These are phyloP conservation scores for Pteruthius melanotis DNA, from an alignment of 2,113 vertebrate species.

Conservation along the genomic window DNA sequence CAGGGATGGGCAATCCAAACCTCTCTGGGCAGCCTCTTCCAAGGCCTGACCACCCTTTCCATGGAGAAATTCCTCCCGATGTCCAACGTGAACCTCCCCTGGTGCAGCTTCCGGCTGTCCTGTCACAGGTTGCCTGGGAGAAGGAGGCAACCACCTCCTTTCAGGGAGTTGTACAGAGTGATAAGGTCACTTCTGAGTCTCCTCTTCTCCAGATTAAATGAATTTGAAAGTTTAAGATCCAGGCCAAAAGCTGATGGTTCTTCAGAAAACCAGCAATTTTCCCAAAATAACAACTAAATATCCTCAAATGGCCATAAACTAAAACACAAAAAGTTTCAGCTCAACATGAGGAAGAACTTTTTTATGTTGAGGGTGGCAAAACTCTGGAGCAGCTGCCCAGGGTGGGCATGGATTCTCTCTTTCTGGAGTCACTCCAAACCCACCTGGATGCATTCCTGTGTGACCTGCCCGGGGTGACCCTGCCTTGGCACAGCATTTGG, in stretches of 20 bases:
- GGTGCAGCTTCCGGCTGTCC: background rate
- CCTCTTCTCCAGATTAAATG: background rate
- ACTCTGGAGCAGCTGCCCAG: too few relatives aligned
- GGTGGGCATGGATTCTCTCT: background rate
- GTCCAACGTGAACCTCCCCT: background rate
- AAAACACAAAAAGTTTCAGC: background rate
- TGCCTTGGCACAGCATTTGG: background rate
- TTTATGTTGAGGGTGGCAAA: background rate
- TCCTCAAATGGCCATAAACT: background rate
- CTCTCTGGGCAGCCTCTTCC: background rate
- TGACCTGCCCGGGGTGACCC: background rate
- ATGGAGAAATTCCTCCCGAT: background rate
- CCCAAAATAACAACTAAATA: background rate
- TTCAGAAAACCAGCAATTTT: background rate
- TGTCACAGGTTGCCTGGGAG: background rate
- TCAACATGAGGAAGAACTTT: background rate
- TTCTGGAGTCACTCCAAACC: background rate
- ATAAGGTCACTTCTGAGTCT: background rate
- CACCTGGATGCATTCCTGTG: background rate
- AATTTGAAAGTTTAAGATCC: background rate
- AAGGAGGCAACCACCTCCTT: too few relatives aligned
- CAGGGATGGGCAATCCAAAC: too few relatives aligned
- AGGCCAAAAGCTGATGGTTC: background rate
- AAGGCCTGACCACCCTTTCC: accelerated
- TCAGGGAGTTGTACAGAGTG: background rate